Evolutionary conservation across 2,797 vertebrate genomes (phyloP), one percentile per base, ranked within the genome.

Genomic region (Tenualosa ilisha): DNA sequence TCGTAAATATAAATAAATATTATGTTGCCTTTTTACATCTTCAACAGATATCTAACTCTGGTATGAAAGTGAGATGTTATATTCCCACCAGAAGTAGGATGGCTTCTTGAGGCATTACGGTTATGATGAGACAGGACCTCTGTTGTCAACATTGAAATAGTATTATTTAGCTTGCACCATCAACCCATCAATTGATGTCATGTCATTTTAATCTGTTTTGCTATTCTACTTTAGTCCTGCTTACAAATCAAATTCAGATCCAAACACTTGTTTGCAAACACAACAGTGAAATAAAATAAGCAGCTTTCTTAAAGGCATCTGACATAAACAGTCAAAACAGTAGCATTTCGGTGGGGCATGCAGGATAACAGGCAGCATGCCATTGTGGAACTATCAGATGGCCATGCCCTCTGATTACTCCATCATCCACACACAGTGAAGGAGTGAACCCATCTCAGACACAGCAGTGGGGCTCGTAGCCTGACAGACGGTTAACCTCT

Each of bases 301-400:
- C 72, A 43, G 72, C 37, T 72, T 72, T 72, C 68, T 72, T 43
- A 79, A 46, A 43, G 37, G 15, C 15, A 79, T 43, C 46, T 79
- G 72, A 79, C 15, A 79, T 43, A 6, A 79, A 79, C 22, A 20
- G 72, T 43, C 37, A 79, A 79, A 79, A 79, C 72, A 79, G 37
- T 22, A 40, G 20, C 20, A 46, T 79, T 6, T 17, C 20, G 6
- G 17, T 46, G 72, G 37, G 22, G 17, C 17, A 2, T 79, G 15
- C 15, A 22, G 37, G 17, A 79, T 46, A 22, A 22, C 40, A 20
- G 37, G 15, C 13, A 43, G 13, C 37, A 20, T 40, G 68, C 68
- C 31, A 17, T 22, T 63, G 59, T 2, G n/a, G 68, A 37, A 75
- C 37, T 20, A 43, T 79, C 40, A 8, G 40, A 46, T 2, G 9